A percentile compares a stretch with the other conserved stretches of the same genome.
Evolutionary conservation across 2,113 vertebrate genomes (phyloP).

Genomic region (Apodemus speciosus): DNA sequence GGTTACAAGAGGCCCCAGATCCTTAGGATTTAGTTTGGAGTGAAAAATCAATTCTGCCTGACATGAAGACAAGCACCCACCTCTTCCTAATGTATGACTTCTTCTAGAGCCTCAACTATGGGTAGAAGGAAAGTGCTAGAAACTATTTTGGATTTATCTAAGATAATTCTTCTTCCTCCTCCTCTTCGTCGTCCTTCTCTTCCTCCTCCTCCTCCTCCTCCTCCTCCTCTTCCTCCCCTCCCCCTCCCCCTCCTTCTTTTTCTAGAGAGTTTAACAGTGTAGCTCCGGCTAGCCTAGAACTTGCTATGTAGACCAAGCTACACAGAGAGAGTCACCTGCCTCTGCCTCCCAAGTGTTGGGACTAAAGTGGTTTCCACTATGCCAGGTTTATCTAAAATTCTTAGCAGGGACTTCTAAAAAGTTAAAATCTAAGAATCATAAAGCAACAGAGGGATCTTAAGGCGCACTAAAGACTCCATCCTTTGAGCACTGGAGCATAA

Average conservation of each 20-base stretch:
- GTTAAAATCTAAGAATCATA: not conserved
- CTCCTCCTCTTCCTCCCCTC: rapidly evolving
- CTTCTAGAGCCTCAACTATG: not conserved
- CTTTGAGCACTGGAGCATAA: not conserved
- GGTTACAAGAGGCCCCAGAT: not conserved
- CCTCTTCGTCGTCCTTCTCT: too few species aligned
- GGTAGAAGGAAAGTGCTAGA: not conserved
- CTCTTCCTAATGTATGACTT: not conserved
- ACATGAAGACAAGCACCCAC: not conserved
- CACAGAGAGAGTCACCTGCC: not conserved
- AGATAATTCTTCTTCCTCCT: not conserved
- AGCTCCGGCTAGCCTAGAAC: not conserved
- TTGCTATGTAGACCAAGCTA: not conserved
- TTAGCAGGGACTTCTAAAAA: not conserved
- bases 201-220: too few species aligned
- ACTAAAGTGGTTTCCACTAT: not conserved
- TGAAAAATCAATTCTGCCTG: not conserved
- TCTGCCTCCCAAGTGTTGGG: not conserved
- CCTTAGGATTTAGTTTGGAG: not conserved
- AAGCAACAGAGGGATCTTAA: not conserved
- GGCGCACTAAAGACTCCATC: not conserved
- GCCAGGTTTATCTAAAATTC: not conserved
- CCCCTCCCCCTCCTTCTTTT: not conserved
- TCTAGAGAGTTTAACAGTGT: not conserved
- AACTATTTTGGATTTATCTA: not conserved